These are phyloP conservation scores for Magallana nippona DNA, from an alignment of 2,888 invertebrate genomes.

Conservation along the genomic window DNA sequence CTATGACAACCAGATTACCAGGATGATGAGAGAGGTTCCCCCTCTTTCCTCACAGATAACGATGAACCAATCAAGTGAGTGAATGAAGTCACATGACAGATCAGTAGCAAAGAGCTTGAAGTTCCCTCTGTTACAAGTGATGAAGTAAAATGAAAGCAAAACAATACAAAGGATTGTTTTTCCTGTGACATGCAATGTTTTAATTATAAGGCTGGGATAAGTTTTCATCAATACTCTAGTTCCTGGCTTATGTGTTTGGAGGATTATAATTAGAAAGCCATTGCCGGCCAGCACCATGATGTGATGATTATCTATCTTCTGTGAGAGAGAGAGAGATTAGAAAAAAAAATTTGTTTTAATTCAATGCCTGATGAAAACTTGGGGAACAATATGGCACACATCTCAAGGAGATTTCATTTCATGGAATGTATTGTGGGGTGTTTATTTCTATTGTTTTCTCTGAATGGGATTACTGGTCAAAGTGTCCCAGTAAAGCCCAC, in stretches of 20 bases:
- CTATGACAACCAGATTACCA: constrained; percentile 48
- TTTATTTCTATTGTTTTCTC: not conserved
- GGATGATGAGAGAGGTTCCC: constrained; percentile 46
- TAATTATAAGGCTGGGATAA: not conserved
- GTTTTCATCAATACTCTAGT: constrained; percentile 12
- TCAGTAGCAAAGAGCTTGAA: not conserved
- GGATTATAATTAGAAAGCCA: not conserved
- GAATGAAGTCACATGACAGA: constrained; percentile 44
- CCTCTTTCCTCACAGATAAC: constrained; percentile 34
- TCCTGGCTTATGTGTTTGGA: not conserved
- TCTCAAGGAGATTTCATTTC: not conserved
- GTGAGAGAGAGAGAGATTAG: not conserved
- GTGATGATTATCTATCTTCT: constrained; percentile 3
- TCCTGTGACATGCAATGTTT: constrained; percentile 15
- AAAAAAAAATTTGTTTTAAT: not conserved
- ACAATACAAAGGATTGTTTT: constrained; percentile 33
- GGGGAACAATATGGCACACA: constrained; percentile 16
- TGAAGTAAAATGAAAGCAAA: constrained; percentile 35
- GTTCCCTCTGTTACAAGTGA: constrained; percentile 28
- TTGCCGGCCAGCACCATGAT: not conserved
- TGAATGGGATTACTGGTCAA: constrained; percentile 36
- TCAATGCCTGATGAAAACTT: constrained; percentile 18
- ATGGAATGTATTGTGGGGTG: not conserved
- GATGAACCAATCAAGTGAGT: constrained; percentile 44
- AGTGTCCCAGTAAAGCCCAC: constrained; percentile 83